A percentile compares a stretch with the other conserved stretches of the same genome.
phyloP scores from a whole-genome alignment of 2,113 vertebrate genomes.

The Hippocampus comes region DNA sequence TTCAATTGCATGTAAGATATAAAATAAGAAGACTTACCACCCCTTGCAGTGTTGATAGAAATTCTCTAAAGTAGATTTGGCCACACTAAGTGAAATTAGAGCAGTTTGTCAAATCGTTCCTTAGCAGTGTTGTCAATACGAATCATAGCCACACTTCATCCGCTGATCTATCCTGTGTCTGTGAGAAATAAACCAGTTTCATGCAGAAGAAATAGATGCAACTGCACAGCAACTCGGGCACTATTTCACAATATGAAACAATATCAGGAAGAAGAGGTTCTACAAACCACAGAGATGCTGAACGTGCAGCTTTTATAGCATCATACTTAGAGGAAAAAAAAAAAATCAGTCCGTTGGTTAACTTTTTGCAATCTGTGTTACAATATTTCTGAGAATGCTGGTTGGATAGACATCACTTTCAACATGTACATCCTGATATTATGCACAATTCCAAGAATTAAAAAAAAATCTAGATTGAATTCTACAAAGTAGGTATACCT shows the following conservation, averaged over 20 bases:
- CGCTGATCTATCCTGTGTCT: neutral
- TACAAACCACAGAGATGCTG: conserved; percentile 27
- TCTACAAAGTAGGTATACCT: no score
- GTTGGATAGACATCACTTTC: neutral
- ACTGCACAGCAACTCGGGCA: no score
- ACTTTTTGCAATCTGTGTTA: neutral
- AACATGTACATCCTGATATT: no score
- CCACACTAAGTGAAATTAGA: neutral
- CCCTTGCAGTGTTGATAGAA: neutral
- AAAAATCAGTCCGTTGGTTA: conserved; percentile 1
- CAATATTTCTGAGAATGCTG: neutral
- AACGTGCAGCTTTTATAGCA: conserved; percentile 5
- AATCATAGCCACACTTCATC: neutral
- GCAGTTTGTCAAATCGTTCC: neutral
- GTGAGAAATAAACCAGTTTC: neutral
- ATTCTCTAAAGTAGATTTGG: neutral
- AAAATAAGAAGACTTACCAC: conserved; percentile 26
- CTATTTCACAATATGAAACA: conserved; percentile 33
- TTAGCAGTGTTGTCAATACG: neutral
- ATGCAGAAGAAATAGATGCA: neutral
- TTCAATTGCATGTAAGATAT: neutral
- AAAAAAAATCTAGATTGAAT: no score
- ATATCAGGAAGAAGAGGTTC: conserved; percentile 33
- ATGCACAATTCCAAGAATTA: no score
- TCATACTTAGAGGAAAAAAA: neutral